Conservation (phyloP, 2,888 invertebrate species). For the Amblyjoppa fuscipennis region DNA sequence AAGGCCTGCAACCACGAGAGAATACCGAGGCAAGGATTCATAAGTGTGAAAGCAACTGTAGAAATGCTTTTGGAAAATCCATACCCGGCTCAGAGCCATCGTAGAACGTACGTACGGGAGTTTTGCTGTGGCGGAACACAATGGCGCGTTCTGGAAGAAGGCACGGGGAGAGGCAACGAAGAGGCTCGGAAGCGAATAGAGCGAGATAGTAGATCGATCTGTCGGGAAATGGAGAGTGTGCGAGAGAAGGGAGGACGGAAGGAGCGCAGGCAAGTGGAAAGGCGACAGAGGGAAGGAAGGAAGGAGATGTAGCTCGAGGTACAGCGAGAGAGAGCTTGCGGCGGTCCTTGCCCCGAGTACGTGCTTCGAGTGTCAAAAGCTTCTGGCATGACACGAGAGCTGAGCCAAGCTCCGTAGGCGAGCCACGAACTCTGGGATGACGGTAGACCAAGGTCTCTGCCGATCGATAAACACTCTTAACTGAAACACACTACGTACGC, state of each 20-base stretch:
- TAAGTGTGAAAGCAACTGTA: conserved; percentile 36
- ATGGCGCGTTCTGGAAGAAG: conserved; percentile 80
- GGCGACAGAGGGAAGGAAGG: conserved; percentile 31
- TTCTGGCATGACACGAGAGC: conserved; percentile 81
- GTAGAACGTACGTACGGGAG: conserved; percentile 62
- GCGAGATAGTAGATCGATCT: conserved; percentile 57
- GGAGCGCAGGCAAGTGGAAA: conserved; percentile 7
- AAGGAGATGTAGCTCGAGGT: conserved; percentile 38
- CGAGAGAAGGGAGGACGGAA: conserved; percentile 56
- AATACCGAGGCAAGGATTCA: conserved; percentile 15
- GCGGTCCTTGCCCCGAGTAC: conserved; percentile 85
- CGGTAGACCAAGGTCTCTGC: conserved; percentile 83
- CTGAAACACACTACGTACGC: conserved; percentile 67
- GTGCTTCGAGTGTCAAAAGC: conserved; percentile 84
- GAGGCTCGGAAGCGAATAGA: conserved; percentile 67
- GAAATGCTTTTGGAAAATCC: conserved; percentile 83
- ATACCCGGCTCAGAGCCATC: conserved; percentile 72
- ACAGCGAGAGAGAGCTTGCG: conserved; percentile 80
- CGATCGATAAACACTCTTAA: conserved; percentile 82
- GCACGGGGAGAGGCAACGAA: conserved; percentile 59
- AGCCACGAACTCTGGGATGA: conserved; percentile 78
- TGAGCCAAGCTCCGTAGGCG: conserved; percentile 78
- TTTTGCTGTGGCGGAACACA: conserved; percentile 79
- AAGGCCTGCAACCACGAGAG: neutral
- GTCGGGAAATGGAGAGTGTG: conserved; percentile 59